Percentiles rank a stretch among this genome's conserved stretches.
phyloP scores from a whole-genome alignment of 2,113 vertebrate genomes.

The Aythya baeri region DNA sequence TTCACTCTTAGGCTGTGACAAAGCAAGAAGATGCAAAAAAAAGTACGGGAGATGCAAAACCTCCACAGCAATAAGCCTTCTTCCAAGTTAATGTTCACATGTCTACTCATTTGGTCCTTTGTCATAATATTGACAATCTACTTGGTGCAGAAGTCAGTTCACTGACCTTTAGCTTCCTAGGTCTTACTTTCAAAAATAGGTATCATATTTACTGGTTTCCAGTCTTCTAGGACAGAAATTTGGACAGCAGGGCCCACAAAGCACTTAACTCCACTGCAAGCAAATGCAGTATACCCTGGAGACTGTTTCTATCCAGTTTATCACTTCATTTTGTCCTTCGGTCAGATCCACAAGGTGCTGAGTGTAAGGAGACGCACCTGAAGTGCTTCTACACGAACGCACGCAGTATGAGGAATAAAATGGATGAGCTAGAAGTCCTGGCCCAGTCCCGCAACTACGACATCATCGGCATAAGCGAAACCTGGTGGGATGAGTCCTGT shows the following conservation, averaged over 20 bases:
- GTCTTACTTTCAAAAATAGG: neutral
- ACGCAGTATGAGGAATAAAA: no score
- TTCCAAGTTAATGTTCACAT: neutral
- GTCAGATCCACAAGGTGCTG: no score
- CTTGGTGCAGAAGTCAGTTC: neutral
- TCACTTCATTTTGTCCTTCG: neutral
- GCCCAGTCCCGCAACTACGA: no score
- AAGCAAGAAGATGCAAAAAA: neutral
- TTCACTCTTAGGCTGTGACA: neutral
- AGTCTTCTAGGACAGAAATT: neutral
- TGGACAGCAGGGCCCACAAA: neutral
- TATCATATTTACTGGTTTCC: neutral
- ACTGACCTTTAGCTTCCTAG: neutral
- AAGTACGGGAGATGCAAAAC: neutral
- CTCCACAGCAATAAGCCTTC: rapidly evolving
- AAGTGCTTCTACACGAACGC: no score
- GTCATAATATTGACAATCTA: neutral
- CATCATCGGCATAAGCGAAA: no score
- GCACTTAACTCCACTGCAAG: neutral
- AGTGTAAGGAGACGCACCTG: no score
- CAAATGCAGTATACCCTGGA: rapidly evolving
- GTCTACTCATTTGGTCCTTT: neutral
- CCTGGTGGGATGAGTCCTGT: no score
- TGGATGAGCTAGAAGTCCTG: no score
- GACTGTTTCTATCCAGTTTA: neutral